Percentiles rank a stretch among this genome's conserved stretches.
These are phyloP conservation scores for Phaethon lepturus DNA, from an alignment of 2,113 vertebrate species.

Conservation along the genomic window DNA sequence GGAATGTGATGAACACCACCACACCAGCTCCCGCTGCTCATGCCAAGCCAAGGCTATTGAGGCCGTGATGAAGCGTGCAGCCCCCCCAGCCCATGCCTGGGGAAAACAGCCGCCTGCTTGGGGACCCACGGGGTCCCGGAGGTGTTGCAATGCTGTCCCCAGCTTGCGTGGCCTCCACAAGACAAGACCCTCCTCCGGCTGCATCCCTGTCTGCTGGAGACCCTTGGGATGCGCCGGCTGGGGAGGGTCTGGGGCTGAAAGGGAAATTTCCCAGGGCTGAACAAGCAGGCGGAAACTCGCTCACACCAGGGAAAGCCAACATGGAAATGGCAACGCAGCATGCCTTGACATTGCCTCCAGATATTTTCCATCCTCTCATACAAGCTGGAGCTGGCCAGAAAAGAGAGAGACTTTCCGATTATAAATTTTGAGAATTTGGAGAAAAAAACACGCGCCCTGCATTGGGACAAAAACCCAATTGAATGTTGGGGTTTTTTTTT, in stretches of 20 bases:
- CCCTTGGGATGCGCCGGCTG: accelerated
- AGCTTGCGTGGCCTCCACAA: accelerated
- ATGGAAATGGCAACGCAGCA: conserved; percentile 62
- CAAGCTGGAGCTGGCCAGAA: conserved; percentile 40
- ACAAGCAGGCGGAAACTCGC: conserved; percentile 28
- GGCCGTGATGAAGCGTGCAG: background rate
- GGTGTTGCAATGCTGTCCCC: background rate
- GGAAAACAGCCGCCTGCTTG: background rate
- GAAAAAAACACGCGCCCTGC: background rate
- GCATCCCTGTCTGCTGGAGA: background rate
- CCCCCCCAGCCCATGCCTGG: background rate
- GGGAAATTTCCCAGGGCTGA: conserved; percentile 58
- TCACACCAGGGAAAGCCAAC: conserved; percentile 45
- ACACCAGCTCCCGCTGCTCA: accelerated
- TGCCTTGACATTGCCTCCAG: conserved; percentile 62
- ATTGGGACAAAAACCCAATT: conserved; percentile 37
- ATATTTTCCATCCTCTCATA: conserved; percentile 69
- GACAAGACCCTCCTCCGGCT: background rate
- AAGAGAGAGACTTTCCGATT: conserved; percentile 59
- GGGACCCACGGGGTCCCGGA: background rate
- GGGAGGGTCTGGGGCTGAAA: background rate
- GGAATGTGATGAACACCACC: background rate
- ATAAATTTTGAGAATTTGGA: conserved; percentile 61
- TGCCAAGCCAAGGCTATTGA: background rate
- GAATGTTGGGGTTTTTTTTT: background rate